Evolutionary conservation across 2,113 vertebrate species (phyloP), one percentile per base, ranked within the genome.

Genomic region (Urocynchramus pylzowi): DNA sequence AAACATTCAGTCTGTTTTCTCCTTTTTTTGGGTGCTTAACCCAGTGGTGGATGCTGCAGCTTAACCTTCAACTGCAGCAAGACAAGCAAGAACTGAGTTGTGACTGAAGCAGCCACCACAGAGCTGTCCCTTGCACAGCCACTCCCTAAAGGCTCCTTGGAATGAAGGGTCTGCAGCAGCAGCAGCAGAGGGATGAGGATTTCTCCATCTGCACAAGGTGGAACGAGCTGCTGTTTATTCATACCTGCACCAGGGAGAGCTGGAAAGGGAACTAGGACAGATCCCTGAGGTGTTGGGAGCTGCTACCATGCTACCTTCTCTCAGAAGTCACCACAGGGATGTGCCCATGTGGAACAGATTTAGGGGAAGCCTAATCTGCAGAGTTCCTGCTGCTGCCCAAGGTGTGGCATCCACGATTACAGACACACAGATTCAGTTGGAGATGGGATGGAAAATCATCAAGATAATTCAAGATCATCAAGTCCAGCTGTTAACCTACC

Each of bases 291-390:
- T 44, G 8, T 3, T 81, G 39, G 52, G 50, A 86, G 69, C 53
- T 83, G n/a, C 71, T 65, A 0, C 22, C 0, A 0, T 3, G 2
- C 52, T 39, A 1, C 27, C 64, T 84, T 50, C 86, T 77, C 42
- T 8, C 24, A 68, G 49, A 31, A 73, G 53, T 31, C 65, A 68
- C n/a, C 44, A 19, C n/a, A 37, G 69, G 44, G 37, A 64, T 21
- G 26, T 37, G 24, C 12, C 56, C 33, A 2, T 13, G 47, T 31
- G 56, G 31, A 81, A 19, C 20, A 75, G 77, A 49, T 84, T 56
- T 39, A 16, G 30, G 16, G 45, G 41, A 78, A 79, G 41, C 31
- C 33, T 18, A 7, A 67, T 10, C 12, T 3, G 4, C 65, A 75
- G 64, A 76, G 22, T 6, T 92, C 21, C 70, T 91, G 37, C 76